Conservation (phyloP, 1,140 invertebrate genomes). For the Chrysopa pallens region DNA sequence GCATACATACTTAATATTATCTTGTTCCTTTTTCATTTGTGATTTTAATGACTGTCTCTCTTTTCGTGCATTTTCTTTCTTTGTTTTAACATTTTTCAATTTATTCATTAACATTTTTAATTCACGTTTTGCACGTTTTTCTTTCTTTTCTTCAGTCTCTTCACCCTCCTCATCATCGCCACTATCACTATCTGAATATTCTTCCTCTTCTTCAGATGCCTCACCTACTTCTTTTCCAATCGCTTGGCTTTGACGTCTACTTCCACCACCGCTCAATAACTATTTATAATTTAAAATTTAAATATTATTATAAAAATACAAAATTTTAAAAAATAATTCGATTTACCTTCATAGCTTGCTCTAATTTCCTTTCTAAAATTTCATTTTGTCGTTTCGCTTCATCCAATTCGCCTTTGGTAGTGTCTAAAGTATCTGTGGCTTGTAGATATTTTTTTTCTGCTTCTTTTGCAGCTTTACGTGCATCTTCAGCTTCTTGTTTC, state of each 20-base stretch:
- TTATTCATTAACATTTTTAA: constrained; percentile 57
- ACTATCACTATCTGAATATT: constrained; percentile 24
- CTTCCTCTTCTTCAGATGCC: constrained; percentile 30
- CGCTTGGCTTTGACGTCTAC: constrained; percentile 22
- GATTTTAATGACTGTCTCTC: constrained; percentile 60
- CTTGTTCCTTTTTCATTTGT: constrained; percentile 61
- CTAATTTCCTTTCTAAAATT: constrained; percentile 50
- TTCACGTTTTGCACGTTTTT: constrained; percentile 43
- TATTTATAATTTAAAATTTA: background rate
- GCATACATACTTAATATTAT: constrained; percentile 38
- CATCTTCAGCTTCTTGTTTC: constrained; percentile 54
- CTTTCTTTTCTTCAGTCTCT: constrained; percentile 37
- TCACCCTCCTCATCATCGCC: constrained; percentile 37
- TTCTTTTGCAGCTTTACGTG: constrained; percentile 57
- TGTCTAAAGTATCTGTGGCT: constrained; percentile 55
- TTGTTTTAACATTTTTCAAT: constrained; percentile 59
- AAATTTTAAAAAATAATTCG: constrained; percentile 1
- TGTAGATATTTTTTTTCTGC: constrained; percentile 60
- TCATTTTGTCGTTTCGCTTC: constrained; percentile 57
- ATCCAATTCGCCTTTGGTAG: constrained; percentile 55
- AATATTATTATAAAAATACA: background rate
- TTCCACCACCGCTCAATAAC: background rate
- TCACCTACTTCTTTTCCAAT: constrained; percentile 25
- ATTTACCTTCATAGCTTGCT: constrained; percentile 35
- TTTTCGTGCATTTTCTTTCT: constrained; percentile 54